Conservation (phyloP, 2,888 invertebrate species). For the Dolichomitus sp. region DNA sequence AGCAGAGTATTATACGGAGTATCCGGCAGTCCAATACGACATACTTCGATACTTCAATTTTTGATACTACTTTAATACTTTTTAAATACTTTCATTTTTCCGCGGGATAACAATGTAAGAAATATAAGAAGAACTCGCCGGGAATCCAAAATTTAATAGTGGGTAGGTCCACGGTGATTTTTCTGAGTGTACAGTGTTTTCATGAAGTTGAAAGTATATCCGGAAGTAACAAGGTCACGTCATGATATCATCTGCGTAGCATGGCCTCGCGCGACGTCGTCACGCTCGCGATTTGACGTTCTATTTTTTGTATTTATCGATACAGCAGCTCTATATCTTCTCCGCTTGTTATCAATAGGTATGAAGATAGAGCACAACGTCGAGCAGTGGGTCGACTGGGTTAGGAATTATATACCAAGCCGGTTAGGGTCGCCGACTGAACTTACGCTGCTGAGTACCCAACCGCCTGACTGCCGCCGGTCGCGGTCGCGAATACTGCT, state of each 20-base stretch:
- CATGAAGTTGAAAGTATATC: neutral
- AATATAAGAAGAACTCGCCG: neutral
- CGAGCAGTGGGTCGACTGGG: slow-evolving; percentile 47
- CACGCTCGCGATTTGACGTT: slow-evolving; percentile 32
- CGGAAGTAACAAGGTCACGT: slow-evolving; percentile 6
- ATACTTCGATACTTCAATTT: no score
- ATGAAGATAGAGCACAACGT: slow-evolving; percentile 28
- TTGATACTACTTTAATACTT: no score
- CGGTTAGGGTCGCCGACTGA: slow-evolving; percentile 46
- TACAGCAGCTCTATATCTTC: slow-evolving; percentile 7
- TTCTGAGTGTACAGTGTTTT: neutral
- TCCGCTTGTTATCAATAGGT: slow-evolving; percentile 24
- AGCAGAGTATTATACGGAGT: no score
- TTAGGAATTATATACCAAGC: slow-evolving; percentile 25
- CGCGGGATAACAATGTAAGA: neutral
- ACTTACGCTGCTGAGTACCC: slow-evolving; percentile 18
- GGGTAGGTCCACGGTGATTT: neutral
- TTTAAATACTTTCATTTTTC: no score
- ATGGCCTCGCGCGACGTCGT: slow-evolving; percentile 23
- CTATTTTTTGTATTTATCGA: slow-evolving; percentile 39
- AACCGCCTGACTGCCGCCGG: slow-evolving; percentile 40
- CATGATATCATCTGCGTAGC: slow-evolving; percentile 8
- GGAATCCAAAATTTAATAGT: neutral
- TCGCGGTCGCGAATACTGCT: slow-evolving; percentile 24
- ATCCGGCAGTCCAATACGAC: no score